phyloP scores from a whole-genome alignment of 2,797 vertebrate genomes.

The Sternarchorhynchus goeldii region DNA sequence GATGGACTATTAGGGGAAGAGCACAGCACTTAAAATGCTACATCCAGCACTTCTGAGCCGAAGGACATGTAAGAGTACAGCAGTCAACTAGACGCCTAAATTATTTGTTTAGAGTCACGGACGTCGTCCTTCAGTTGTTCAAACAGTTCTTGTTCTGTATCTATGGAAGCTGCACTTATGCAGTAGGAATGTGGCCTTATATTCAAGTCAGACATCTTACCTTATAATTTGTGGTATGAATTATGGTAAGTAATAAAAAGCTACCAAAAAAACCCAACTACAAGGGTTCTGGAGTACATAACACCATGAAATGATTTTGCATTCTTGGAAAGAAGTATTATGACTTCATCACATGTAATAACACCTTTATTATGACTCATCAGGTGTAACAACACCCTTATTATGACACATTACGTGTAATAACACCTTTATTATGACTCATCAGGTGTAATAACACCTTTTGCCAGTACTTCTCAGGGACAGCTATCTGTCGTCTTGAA shows the following conservation, averaged over 20 bases:
- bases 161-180: neutral
- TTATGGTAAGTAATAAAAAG: constrained; percentile 59
- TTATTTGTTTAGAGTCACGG: neutral
- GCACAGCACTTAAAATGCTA: too few relatives aligned
- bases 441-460: constrained; percentile 32
- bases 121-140: neutral
- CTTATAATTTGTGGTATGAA: constrained; percentile 63
- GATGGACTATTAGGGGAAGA: too few relatives aligned
- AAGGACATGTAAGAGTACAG: neutral
- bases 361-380: constrained; percentile 4
- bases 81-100: neutral
- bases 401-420: too few relatives aligned
- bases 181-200: constrained; percentile 28
- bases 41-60: neutral
- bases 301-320: constrained; percentile 51
- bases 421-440: neutral
- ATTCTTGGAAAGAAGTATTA: constrained; percentile 44
- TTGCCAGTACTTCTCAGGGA: neutral
- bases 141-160: neutral
- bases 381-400: too few relatives aligned
- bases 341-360: constrained; percentile 34
- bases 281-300: constrained; percentile 30
- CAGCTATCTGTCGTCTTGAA: neutral
- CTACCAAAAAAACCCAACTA: constrained; percentile 40
- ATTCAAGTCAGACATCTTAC: constrained; percentile 57